Percentiles rank a stretch among this genome's conserved stretches.
These are phyloP conservation scores for Stichopus horrens DNA, from an alignment of 53 echinoderm and acorn worm species.

Conservation along the genomic window DNA sequence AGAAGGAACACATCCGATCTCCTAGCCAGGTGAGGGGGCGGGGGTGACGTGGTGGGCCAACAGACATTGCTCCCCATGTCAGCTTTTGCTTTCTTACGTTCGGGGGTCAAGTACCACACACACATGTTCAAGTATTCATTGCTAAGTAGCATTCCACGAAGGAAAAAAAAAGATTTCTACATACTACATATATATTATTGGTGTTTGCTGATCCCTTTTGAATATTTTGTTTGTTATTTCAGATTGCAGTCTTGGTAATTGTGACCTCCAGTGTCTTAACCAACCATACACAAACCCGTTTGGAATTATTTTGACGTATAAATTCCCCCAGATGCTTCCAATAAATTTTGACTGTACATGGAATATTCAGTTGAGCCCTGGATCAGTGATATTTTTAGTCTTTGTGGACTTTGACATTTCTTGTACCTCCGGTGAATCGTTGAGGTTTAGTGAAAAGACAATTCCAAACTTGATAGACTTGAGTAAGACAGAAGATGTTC, in stretches of 20 bases:
- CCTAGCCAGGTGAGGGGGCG: no score
- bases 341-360: conserved; percentile 10
- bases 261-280: not conserved
- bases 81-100: no score
- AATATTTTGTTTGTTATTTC: not conserved
- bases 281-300: conserved; percentile 1
- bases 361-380: not conserved
- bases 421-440: not conserved
- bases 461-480: not conserved
- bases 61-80: no score
- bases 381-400: not conserved
- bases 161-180: no score
- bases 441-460: not conserved
- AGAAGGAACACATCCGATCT: no score
- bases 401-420: conserved; percentile 17
- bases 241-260: conserved; percentile 17
- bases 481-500: not conserved
- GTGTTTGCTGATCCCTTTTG: no score
- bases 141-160: no score
- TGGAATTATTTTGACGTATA: not conserved
- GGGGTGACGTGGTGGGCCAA: no score
- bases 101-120: no score
- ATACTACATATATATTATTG: no score
- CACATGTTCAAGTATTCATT: no score
- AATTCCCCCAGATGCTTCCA: conserved; percentile 9